These are phyloP conservation scores for Glaucidium brasilianum DNA, from an alignment of 2,113 vertebrate genomes.

Conservation along the genomic window DNA sequence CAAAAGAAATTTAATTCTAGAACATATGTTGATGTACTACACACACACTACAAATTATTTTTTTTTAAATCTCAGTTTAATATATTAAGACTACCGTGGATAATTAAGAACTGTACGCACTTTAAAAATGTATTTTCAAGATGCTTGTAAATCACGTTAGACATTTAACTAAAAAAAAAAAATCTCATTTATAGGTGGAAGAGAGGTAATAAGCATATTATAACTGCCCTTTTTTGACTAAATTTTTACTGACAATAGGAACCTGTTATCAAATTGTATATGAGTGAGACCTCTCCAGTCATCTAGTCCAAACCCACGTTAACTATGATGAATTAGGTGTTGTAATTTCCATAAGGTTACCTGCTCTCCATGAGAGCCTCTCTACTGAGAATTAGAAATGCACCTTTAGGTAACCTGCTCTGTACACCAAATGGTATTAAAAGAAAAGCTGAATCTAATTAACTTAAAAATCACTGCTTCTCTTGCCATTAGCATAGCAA, in stretches of 20 bases:
- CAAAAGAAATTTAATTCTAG: neutral
- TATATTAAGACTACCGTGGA: neutral
- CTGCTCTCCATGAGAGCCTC: neutral
- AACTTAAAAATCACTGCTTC: neutral
- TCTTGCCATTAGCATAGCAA: neutral
- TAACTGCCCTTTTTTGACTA: neutral
- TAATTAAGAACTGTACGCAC: neutral
- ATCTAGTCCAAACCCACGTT: neutral
- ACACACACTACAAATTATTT: neutral
- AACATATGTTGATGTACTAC: neutral
- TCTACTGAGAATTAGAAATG: neutral
- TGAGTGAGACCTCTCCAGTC: conserved; percentile 9
- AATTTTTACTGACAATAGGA: conserved; percentile 10
- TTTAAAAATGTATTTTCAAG: neutral
- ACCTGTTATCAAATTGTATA: neutral
- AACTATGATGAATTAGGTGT: neutral
- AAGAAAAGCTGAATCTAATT: conserved; percentile 41
- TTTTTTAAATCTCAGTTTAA: neutral
- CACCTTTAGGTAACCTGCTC: conserved; percentile 10
- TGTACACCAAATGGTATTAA: neutral
- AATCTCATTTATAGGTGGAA: neutral
- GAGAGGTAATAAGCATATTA: neutral
- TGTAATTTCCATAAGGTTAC: conserved; percentile 35
- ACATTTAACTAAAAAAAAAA: neutral
- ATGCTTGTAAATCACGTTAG: neutral